Conservation (phyloP, 2,797 vertebrate species). For the Lindbergichthys nudifrons region DNA sequence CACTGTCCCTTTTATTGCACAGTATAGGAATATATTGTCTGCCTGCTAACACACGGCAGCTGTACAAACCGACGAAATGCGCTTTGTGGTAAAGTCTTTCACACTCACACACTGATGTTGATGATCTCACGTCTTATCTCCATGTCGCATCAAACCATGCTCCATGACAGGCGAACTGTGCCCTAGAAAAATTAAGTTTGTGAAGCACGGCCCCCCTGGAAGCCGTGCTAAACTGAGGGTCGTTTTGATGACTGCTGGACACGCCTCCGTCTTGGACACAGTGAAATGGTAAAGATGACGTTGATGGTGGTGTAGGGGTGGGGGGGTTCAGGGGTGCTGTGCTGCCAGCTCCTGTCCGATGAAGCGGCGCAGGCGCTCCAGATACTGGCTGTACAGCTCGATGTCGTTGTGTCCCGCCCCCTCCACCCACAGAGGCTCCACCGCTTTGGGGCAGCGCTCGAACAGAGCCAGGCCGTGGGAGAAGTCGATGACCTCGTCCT, state of each 20-base stretch:
- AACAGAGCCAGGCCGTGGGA: slow-evolving; percentile 94
- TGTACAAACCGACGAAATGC: background rate
- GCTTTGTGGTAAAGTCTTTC: slow-evolving; percentile 4
- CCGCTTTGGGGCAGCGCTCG: slow-evolving; percentile 94
- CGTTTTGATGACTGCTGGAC: slow-evolving; percentile 14
- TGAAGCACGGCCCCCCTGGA: background rate
- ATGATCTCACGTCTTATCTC: slow-evolving; percentile 21
- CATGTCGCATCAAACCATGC: background rate
- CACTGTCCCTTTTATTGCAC: slow-evolving; percentile 57
- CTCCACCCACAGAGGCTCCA: slow-evolving; percentile 96
- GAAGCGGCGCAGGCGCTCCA: slow-evolving; percentile 94
- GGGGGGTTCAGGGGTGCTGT: slow-evolving; percentile 82
- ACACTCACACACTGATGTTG: slow-evolving; percentile 12
- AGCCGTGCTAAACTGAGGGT: background rate
- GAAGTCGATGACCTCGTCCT: slow-evolving; percentile 97
- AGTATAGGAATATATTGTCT: slow-evolving; percentile 15
- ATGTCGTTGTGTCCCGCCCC: slow-evolving; percentile 96
- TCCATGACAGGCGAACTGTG: slow-evolving; percentile 9
- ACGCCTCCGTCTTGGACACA: slow-evolving; percentile 16
- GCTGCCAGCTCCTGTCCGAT: slow-evolving; percentile 91
- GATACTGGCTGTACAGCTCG: slow-evolving; percentile 95
- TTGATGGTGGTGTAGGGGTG: background rate
- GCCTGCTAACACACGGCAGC: slow-evolving; percentile 24
- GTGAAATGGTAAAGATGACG: slow-evolving; percentile 4
- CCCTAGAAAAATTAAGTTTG: slow-evolving; percentile 12